Percentiles rank a stretch among this genome's conserved stretches.
Evolutionary conservation across 64 coral and sea anemone genomes (phyloP).

Genomic region (Stylophora pistillata): DNA sequence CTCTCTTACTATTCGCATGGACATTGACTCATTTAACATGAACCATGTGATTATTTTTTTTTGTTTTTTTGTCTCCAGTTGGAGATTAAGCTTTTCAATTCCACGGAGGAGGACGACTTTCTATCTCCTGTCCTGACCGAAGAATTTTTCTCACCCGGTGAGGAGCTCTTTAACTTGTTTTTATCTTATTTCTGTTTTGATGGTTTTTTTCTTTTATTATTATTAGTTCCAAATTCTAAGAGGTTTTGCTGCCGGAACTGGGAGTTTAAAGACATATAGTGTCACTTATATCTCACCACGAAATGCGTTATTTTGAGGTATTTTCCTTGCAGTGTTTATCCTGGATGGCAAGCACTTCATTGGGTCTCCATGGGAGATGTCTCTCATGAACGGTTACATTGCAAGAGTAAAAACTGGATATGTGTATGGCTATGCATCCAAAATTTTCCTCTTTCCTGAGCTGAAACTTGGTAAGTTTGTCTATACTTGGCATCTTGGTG

Average conservation of each 20-base stretch:
- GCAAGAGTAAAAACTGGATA: constrained; percentile 43
- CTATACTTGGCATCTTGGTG: not conserved
- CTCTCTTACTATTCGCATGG: too few species aligned
- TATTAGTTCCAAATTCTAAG: not conserved
- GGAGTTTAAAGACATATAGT: too few species aligned
- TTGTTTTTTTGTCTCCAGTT: constrained; percentile 7
- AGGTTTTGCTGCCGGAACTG: too few species aligned
- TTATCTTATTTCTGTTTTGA: not conserved
- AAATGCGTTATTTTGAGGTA: not conserved
- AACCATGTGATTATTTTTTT: not conserved
- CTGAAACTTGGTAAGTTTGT: constrained; percentile 51
- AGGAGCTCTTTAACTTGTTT: not conserved
- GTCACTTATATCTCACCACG: too few species aligned
- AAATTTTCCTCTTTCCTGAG: constrained; percentile 37
- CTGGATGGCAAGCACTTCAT: constrained; percentile 49
- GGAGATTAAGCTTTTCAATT: constrained; percentile 54
- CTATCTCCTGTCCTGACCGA: constrained; percentile 48
- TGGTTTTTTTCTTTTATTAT: not conserved
- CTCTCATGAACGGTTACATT: constrained; percentile 43
- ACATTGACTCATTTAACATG: not conserved
- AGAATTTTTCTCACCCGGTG: constrained; percentile 69
- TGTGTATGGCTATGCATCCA: constrained; percentile 38
- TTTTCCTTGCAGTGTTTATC: constrained; percentile 20
- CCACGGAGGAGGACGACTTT: constrained; percentile 33
- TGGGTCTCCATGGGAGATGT: constrained; percentile 62